These are phyloP conservation scores for Cliona cf. orientalis DNA, from an alignment of 37 sponge, comb jelly and placozoan species.

Conservation along the genomic window DNA sequence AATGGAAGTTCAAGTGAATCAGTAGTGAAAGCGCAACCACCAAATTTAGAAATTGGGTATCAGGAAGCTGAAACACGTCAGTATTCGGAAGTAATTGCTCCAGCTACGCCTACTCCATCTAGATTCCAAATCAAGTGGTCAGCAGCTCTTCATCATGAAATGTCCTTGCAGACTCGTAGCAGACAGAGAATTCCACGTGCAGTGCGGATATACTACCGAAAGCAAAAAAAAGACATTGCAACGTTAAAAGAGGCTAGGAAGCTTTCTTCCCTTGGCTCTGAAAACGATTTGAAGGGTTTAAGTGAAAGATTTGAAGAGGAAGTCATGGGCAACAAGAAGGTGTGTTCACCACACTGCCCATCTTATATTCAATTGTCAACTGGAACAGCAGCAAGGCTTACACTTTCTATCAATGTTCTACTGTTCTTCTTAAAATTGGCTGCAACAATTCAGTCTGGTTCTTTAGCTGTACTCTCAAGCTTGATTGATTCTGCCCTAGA, in stretches of 20 bases:
- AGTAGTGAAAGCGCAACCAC: no score
- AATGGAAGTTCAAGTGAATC: no score
- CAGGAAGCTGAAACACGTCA: no score
- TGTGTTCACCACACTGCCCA: neutral
- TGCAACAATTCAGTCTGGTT: conserved; percentile 59
- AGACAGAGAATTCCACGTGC: conserved; percentile 7
- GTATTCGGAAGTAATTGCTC: conserved; percentile 4
- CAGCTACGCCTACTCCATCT: conserved; percentile 2
- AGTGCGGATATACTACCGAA: conserved; percentile 23
- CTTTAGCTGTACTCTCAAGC: conserved; percentile 58
- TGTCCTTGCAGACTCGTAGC: neutral
- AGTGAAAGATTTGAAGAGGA: neutral
- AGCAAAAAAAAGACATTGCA: conserved; percentile 28
- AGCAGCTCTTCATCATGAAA: neutral
- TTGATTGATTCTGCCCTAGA: conserved; percentile 63
- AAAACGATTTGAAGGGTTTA: neutral
- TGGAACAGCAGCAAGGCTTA: conserved; percentile 36
- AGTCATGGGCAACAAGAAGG: neutral
- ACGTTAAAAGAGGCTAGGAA: conserved; percentile 28
- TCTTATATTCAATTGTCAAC: conserved; percentile 25
- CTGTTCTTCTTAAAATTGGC: conserved; percentile 42
- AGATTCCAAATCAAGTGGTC: conserved; percentile 4
- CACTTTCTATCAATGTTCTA: conserved; percentile 49
- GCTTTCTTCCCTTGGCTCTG: conserved; percentile 2
- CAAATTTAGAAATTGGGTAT: no score